A percentile compares a stretch with the other conserved stretches of the same genome.
phyloP scores from a whole-genome alignment of 2,888 invertebrate genomes.

The Cantharis flavilabris region DNA sequence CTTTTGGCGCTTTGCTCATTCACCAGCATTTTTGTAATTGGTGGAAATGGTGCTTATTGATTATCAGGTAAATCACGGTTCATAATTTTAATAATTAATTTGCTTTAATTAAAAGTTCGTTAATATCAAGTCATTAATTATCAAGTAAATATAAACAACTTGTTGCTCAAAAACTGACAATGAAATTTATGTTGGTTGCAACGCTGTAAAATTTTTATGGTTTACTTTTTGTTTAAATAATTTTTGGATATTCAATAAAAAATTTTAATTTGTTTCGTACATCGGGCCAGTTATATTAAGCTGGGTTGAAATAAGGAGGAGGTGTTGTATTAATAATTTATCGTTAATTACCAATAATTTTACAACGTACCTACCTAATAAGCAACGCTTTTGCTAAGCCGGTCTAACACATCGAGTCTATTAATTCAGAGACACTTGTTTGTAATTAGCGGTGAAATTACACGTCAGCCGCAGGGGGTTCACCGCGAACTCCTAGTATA shows the following conservation, averaged over 20 bases:
- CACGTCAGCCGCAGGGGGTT: constrained; percentile 38
- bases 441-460: constrained; percentile 39
- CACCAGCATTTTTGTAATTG: too few relatives aligned
- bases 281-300: too few relatives aligned
- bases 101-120: neutral
- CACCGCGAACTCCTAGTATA: constrained; percentile 27
- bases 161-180: neutral
- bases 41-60: neutral
- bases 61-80: neutral
- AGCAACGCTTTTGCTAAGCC: neutral
- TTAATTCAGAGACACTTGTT: constrained; percentile 35
- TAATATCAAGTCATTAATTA: neutral
- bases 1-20: too few relatives aligned
- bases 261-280: neutral
- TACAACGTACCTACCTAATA: neutral
- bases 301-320: neutral
- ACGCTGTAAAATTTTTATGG: neutral
- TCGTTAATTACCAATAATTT: neutral
- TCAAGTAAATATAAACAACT: neutral
- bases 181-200: neutral
- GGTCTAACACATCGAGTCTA: constrained; percentile 26
- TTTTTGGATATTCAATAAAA: neutral
- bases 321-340: neutral
- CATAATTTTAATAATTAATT: neutral
- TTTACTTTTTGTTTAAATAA: neutral